Conservation (phyloP, 2,113 vertebrate species). For the Uropsilus gracilis region DNA sequence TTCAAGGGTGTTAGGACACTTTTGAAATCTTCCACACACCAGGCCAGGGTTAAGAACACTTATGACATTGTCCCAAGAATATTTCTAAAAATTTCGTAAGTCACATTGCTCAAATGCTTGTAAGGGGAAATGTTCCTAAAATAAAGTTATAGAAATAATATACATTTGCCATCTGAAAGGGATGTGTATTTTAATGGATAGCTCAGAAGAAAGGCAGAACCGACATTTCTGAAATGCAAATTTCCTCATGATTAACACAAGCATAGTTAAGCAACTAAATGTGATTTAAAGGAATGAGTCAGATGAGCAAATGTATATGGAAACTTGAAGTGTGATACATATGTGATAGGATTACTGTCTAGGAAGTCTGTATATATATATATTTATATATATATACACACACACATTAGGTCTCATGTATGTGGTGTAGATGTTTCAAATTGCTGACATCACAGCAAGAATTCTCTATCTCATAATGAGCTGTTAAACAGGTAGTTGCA, state of each 20-base stretch:
- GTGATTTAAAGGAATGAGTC: not conserved
- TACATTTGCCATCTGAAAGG: constrained; percentile 17
- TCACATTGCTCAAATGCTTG: not conserved
- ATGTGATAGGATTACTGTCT: not conserved
- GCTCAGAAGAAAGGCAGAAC: constrained; percentile 28
- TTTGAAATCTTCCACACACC: constrained; percentile 6
- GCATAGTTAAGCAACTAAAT: constrained; percentile 29
- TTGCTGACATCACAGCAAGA: not conserved
- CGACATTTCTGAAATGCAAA: constrained; percentile 18
- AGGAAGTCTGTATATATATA: not conserved
- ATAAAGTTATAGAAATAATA: not conserved
- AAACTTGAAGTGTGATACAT: too few relatives aligned
- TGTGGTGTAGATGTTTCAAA: not conserved
- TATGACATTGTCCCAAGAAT: not conserved
- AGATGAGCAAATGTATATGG: not conserved
- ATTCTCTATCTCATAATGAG: not conserved
- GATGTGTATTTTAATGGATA: not conserved
- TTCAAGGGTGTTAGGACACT: not conserved
- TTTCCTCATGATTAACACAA: constrained; percentile 4
- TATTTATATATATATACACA: too few relatives aligned
- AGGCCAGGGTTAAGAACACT: not conserved
- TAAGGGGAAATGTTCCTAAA: not conserved
- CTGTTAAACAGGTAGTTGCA: not conserved
- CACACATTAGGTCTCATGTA: not conserved
- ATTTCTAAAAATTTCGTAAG: not conserved